Evolutionary conservation across 2,113 vertebrate genomes (phyloP), one percentile per base, ranked within the genome.

Genomic region (Corythoichthys haematopterus): DNA sequence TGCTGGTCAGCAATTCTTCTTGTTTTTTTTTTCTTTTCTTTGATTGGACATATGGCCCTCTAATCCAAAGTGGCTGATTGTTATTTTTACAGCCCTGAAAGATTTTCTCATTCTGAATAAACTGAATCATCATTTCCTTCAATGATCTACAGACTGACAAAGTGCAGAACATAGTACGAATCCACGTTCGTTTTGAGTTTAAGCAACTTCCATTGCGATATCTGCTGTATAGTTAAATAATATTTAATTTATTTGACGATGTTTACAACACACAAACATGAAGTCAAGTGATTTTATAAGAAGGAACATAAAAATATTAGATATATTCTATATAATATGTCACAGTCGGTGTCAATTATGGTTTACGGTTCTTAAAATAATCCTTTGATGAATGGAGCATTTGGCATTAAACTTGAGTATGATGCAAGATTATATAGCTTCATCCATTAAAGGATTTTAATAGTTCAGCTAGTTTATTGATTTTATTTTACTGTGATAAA

Each of bases 381-480:
- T 58, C 48, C 70, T 72, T 68, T 74, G 75, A 74, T 68, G 77
- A 78, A 74, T 75, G 86, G 66, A 81, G 81, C 74, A 65, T 70
- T 12, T 9, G 52, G 82, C 80, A 86, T 89, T 88, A 87, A 86
- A 88, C 80, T 76, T 58, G n/a, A 79, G 84, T 85, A 85, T 87
- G 89, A 89, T 88, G 87, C 85, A 88, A 89, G 88, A 89, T 84
- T 90, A 87, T 86, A 89, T 85, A 87, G 84, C 87, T 80, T 84
- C 87, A 84, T 90, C 90, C 88, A 92, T 91, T 90, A 91, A 89
- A 91, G 78, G 82, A 77, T 88, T 89, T 91, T 91, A 92, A 91
- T 90, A 92, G 84, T 83, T 74, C 86, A 88, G 80, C 80, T 90
- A 82, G 89, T 86, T 87, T 90, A 90, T 89, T 83, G 85, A 88